Evolutionary conservation across 2,797 vertebrate species (phyloP).

Genomic region (Babyrousa celebensis): DNA sequence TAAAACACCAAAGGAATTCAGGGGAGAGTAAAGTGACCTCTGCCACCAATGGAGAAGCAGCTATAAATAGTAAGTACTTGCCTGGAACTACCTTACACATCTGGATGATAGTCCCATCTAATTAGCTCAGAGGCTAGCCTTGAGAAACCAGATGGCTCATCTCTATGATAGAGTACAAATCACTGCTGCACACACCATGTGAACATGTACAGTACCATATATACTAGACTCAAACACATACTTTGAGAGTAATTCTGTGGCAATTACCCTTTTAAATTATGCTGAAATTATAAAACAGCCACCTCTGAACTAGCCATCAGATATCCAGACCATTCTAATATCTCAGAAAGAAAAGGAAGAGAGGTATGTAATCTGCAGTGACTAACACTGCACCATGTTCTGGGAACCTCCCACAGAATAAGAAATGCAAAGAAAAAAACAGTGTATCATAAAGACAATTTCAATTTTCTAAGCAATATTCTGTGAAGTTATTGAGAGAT

Average conservation of each 20-base stretch:
- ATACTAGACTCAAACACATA: background rate
- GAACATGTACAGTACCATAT: background rate
- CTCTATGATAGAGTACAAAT: background rate
- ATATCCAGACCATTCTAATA: background rate
- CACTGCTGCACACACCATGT: background rate
- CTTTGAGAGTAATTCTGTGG: constrained; percentile 33
- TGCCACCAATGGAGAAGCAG: background rate
- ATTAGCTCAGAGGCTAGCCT: constrained; percentile 4
- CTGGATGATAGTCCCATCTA: background rate
- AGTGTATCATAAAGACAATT: background rate
- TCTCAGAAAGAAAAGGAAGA: background rate
- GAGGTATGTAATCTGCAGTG: background rate
- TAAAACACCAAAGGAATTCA: background rate
- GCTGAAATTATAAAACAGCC: constrained; percentile 10
- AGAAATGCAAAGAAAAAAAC: background rate
- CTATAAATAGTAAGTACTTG: background rate
- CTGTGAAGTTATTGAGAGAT: background rate
- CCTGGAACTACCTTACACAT: background rate
- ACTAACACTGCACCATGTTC: background rate
- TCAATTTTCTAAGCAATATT: constrained; percentile 17
- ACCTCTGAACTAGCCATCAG: background rate
- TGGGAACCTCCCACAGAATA: background rate
- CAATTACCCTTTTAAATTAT: constrained; percentile 45
- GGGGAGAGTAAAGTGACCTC: background rate
- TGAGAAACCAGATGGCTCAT: constrained; percentile 43